Conservation (phyloP, 2,888 invertebrate genomes). For the Ornithoptera alexandrae region DNA sequence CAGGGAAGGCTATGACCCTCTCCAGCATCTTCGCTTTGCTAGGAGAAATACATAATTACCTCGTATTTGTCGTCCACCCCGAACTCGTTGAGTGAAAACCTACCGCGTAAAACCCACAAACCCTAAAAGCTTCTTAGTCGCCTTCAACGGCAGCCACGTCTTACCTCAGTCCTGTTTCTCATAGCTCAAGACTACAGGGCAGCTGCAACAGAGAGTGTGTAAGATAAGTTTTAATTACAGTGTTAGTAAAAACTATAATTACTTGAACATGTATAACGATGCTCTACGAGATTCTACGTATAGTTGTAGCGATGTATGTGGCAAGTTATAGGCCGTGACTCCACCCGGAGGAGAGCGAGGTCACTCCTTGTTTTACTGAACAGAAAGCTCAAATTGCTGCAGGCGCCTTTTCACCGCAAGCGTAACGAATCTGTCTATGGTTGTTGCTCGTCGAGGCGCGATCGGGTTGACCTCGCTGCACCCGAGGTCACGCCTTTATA, state of each 20-base stretch:
- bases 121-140: too few species aligned
- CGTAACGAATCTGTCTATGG: constrained; percentile 29
- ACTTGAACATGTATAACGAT: constrained; percentile 20
- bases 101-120: too few species aligned
- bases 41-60: too few species aligned
- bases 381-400: constrained; percentile 23
- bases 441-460: constrained; percentile 24
- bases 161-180: too few species aligned
- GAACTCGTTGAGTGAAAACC: too few species aligned
- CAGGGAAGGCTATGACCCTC: too few species aligned
- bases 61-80: too few species aligned
- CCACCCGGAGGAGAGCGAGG: constrained; percentile 23
- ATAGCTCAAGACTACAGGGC: too few species aligned
- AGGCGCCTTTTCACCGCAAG: constrained; percentile 21
- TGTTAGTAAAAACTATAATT: neutral
- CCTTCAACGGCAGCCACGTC: too few species aligned
- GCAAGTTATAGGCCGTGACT: constrained; percentile 18
- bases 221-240: too few species aligned
- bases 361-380: constrained; percentile 25
- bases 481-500: constrained; percentile 23
- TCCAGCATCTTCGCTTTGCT: too few species aligned
- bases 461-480: constrained; percentile 26
- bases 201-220: too few species aligned
- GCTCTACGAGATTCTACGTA: neutral
- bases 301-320: constrained; percentile 11